These are phyloP conservation scores for Athripsodes cinereus DNA, from an alignment of 2,888 invertebrate genomes.

Conservation along the genomic window DNA sequence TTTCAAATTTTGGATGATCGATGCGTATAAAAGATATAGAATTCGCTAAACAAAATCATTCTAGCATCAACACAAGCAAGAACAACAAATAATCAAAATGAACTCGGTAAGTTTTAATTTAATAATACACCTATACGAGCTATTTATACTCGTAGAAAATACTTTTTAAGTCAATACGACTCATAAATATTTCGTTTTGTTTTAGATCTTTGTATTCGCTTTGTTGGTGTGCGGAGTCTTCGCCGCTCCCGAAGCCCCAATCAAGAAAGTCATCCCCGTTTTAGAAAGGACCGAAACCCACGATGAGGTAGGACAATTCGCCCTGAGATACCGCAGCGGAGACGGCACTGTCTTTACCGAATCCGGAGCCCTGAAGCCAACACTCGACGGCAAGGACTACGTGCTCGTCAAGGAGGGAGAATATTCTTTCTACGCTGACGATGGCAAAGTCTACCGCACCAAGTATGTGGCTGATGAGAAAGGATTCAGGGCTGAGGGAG, in stretches of 20 bases:
- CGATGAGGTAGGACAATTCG: slow-evolving; percentile 23
- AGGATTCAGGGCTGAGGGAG: slow-evolving; percentile 23
- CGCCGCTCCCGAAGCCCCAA: slow-evolving; percentile 16
- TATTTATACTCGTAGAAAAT: neutral
- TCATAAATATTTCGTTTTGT: neutral
- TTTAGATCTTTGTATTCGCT: slow-evolving; percentile 8
- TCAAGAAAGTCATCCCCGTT: slow-evolving; percentile 18
- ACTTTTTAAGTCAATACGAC: neutral
- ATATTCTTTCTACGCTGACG: slow-evolving; percentile 20
- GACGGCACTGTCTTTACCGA: slow-evolving; percentile 21
- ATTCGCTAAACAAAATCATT: neutral
- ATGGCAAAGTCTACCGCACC: slow-evolving; percentile 19
- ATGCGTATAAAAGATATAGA: neutral
- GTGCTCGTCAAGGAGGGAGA: slow-evolving; percentile 25
- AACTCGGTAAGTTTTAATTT: neutral
- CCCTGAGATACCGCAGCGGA: slow-evolving; percentile 23
- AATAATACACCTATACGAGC: neutral
- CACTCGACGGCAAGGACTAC: slow-evolving; percentile 23
- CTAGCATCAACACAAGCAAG: neutral
- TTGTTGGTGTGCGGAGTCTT: slow-evolving; percentile 15
- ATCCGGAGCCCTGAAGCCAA: slow-evolving; percentile 22
- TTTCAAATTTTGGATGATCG: no score
- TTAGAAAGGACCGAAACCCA: slow-evolving; percentile 23
- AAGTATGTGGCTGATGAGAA: slow-evolving; percentile 22
- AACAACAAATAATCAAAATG: slow-evolving; percentile 1